Percentiles rank a stretch among this genome's conserved stretches.
phyloP scores from a whole-genome alignment of 2,888 invertebrate genomes.

The Cotesia congregata region DNA sequence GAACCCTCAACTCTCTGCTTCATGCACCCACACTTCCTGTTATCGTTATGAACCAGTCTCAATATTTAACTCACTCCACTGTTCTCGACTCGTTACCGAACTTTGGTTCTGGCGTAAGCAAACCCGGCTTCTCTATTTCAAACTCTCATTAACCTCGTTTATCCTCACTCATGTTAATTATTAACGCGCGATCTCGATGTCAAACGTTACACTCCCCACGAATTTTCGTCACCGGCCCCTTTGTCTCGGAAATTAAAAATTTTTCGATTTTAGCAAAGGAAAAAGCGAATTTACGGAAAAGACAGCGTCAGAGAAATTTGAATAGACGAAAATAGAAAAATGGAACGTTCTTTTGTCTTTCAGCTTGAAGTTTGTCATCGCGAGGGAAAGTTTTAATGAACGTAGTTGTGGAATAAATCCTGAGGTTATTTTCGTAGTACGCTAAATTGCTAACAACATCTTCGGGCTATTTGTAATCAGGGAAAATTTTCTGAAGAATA shows the following conservation, averaged over 20 bases:
- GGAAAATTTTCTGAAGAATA: not conserved
- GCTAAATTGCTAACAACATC: not conserved
- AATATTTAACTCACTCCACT: not conserved
- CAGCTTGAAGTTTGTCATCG: not conserved
- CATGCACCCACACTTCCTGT: not conserved
- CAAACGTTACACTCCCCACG: not conserved
- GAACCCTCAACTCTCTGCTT: not conserved
- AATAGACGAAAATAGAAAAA: too few species aligned
- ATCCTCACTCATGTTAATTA: not conserved
- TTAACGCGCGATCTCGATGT: not conserved
- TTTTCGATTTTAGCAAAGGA: too few species aligned
- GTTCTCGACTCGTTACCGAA: too few species aligned
- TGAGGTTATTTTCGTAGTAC: not conserved
- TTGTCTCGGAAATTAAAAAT: too few species aligned
- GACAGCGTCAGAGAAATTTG: too few species aligned
- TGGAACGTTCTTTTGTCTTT: not conserved
- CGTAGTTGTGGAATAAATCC: not conserved
- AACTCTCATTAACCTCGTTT: not conserved
- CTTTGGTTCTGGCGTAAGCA: not conserved
- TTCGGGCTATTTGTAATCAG: not conserved
- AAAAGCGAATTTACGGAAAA: too few species aligned
- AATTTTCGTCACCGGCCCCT: too few species aligned
- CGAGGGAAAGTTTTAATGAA: constrained; percentile 10
- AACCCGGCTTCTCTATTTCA: not conserved
- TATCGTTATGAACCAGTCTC: not conserved